Conservation (phyloP, 2,797 vertebrate genomes). For the Hypotaenidia okinawae region DNA sequence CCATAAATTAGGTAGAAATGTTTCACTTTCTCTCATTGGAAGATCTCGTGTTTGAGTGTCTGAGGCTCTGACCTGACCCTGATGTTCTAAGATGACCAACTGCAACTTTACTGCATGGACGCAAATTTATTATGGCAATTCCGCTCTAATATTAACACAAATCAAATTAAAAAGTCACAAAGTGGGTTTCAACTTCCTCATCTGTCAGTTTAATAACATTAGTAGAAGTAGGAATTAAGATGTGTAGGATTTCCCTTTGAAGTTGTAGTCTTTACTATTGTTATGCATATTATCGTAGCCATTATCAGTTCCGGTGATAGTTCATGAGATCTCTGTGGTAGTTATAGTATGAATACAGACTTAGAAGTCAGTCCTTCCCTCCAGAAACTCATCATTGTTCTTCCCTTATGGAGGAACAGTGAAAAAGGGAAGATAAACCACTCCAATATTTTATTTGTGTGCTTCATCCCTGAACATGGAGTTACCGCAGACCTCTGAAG, state of each 20-base stretch:
- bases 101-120: rapidly evolving
- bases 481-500: background rate
- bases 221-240: background rate
- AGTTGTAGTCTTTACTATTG: background rate
- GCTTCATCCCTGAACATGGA: background rate
- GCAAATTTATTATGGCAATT: background rate
- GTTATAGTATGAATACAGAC: background rate
- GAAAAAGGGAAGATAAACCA: background rate
- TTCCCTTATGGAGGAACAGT: background rate
- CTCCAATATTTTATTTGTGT: background rate
- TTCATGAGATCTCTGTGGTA: background rate
- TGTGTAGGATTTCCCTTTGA: background rate
- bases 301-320: background rate
- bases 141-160: background rate
- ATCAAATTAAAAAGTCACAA: background rate
- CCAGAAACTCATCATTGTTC: background rate
- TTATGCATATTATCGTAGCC: background rate
- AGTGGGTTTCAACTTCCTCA: background rate
- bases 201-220: background rate
- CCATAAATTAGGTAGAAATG: background rate
- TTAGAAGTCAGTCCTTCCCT: background rate
- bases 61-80: background rate
- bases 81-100: background rate
- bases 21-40: background rate
- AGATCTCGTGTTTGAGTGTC: background rate